These are phyloP conservation scores for Megathymus violae DNA, from an alignment of 1,140 invertebrate genomes.

Conservation along the genomic window DNA sequence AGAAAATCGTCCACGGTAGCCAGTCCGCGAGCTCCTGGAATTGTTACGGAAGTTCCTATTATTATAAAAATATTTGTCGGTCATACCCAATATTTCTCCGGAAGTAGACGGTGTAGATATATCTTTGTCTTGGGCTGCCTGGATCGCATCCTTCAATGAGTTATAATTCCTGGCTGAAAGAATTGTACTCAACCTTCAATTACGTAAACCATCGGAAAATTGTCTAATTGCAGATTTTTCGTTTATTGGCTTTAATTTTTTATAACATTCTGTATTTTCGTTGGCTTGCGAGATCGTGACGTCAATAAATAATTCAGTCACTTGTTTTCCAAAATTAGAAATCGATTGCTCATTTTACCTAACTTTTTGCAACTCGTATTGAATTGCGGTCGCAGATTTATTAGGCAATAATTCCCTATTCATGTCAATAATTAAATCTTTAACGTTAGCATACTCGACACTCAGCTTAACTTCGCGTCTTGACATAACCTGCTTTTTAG, in stretches of 20 bases:
- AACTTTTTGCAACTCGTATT: neutral
- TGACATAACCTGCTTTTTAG: conserved; percentile 29
- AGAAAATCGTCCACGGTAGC: neutral
- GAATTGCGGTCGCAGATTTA: conserved; percentile 20
- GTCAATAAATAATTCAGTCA: conserved; percentile 30
- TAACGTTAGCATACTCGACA: conserved; percentile 15
- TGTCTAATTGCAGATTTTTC: conserved; percentile 33
- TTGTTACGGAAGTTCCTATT: neutral
- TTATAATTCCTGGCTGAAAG: conserved; percentile 32
- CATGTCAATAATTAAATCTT: conserved; percentile 24
- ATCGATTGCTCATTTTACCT: conserved; percentile 21
- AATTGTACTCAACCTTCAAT: conserved; percentile 36
- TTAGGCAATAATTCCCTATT: conserved; percentile 11
- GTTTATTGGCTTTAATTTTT: conserved; percentile 34
- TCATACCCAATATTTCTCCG: neutral
- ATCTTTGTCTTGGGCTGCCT: conserved; percentile 32
- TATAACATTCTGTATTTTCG: conserved; percentile 12
- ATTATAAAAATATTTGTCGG: neutral
- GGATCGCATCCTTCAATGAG: conserved; percentile 29
- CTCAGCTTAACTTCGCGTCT: conserved; percentile 18
- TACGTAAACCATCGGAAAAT: conserved; percentile 34
- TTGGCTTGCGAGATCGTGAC: conserved; percentile 31
- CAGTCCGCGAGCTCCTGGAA: neutral
- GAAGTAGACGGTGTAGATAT: neutral
- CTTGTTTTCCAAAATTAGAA: conserved; percentile 29